Conservation (phyloP, 2,113 vertebrate species). For the Puffinus mauretanicus region DNA sequence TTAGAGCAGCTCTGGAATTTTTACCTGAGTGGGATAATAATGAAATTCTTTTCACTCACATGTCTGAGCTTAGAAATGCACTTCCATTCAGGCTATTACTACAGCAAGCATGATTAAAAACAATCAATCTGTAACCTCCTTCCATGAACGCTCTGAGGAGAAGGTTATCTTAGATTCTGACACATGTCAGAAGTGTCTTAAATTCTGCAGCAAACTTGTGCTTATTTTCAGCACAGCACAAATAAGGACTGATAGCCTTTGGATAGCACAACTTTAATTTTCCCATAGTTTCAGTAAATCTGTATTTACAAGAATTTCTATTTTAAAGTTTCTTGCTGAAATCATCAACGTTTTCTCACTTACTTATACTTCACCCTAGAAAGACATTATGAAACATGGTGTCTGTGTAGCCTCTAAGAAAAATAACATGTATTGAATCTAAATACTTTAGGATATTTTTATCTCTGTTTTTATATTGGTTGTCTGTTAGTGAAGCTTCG, state of each 20-base stretch:
- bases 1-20: neutral
- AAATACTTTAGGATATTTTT: neutral
- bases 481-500: neutral
- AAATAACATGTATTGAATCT: neutral
- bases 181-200: neutral
- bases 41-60: neutral
- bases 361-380: neutral
- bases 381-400: neutral
- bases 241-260: neutral
- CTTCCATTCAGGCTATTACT: neutral
- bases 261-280: neutral
- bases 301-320: neutral
- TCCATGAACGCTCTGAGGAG: neutral
- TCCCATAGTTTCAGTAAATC: neutral
- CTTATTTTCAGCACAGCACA: neutral
- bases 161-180: neutral
- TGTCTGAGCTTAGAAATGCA: neutral
- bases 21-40: neutral
- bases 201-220: neutral
- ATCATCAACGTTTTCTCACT: neutral
- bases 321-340: conserved; percentile 7
- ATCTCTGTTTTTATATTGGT: neutral
- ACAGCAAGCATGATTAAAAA: neutral
- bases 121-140: neutral
- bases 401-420: neutral